Percentiles rank a stretch among this genome's conserved stretches.
phyloP scores from a whole-genome alignment of 2,888 invertebrate genomes.

The Eupithecia subumbrata region DNA sequence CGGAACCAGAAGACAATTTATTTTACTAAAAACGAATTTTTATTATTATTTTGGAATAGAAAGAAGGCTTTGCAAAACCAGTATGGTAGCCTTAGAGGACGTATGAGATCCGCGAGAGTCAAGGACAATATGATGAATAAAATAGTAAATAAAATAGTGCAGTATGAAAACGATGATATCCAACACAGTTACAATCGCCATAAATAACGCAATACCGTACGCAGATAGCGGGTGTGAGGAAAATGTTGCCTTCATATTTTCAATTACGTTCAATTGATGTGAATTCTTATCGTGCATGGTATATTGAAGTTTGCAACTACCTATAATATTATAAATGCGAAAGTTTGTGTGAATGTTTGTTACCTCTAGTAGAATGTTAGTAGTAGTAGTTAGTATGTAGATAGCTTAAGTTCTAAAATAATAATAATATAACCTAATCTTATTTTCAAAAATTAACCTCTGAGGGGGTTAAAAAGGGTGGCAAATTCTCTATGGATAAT shows the following conservation, averaged over 20 bases:
- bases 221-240: slow-evolving; percentile 35
- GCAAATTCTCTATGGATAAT: too few species aligned
- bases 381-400: too few species aligned
- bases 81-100: too few species aligned
- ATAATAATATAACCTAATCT: too few species aligned
- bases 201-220: slow-evolving; percentile 50
- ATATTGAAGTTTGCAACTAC: slow-evolving; percentile 9
- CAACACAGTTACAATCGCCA: slow-evolving; percentile 23
- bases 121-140: neutral
- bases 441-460: too few species aligned
- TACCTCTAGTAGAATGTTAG: too few species aligned
- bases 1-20: neutral
- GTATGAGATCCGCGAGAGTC: neutral
- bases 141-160: slow-evolving; percentile 9
- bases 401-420: too few species aligned
- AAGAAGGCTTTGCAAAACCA: neutral
- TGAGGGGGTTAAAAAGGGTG: too few species aligned
- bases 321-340: neutral
- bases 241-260: slow-evolving; percentile 38
- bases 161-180: slow-evolving; percentile 18
- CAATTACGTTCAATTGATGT: slow-evolving; percentile 34
- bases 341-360: too few species aligned
- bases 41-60: neutral
- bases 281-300: slow-evolving; percentile 1
- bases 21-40: neutral